Evolutionary conservation across 2,113 vertebrate species (phyloP), one percentile per base, ranked within the genome.

Genomic region (Archocentrus centrarchus): DNA sequence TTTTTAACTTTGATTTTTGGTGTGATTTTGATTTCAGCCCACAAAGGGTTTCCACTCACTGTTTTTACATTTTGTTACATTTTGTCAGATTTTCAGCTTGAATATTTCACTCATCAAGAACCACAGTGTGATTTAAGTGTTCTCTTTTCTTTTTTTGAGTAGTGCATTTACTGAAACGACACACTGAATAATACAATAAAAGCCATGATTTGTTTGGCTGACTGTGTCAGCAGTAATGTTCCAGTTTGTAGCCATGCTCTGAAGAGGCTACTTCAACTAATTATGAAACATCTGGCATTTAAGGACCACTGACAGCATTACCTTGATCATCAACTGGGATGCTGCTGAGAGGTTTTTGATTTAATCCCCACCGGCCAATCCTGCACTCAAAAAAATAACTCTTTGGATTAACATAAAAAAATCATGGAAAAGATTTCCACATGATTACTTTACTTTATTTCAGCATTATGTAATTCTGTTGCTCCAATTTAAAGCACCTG

Each of bases 261-360:
- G 7, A 73, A 55, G 68, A 73, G 27, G 18, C 68, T 73, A 73
- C 27, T 73, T 55, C 68, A 73, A 35, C 18, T 73, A 73, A 55
- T 73, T 73, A 73, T 73, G 27, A 73, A 73, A 73, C 68, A 55
- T 1, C 47, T 73, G 68, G 68, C 2, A 4, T 73, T 73, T 73
- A 55, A 27, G 55, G 68, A n/a, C 44, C 32, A 44, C 68, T 55
- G 27, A 55, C 53, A 27, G 68, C 55, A 35, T 55, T 73, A 55
- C 27, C 47, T 73, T 32, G 68, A 53, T 27, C 20, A 11, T 32
- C 47, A 73, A 53, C 27, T 53, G 44, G 66, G 66, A 73, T 55
- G 68, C 68, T 73, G 68, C 68, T 7, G 11, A 73, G 47, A 73
- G 68, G 61, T 63, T n/a, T 10, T 35, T 55, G 55, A 35, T 73